phyloP scores from a whole-genome alignment of 2,113 vertebrate species.

The Serinus canaria region DNA sequence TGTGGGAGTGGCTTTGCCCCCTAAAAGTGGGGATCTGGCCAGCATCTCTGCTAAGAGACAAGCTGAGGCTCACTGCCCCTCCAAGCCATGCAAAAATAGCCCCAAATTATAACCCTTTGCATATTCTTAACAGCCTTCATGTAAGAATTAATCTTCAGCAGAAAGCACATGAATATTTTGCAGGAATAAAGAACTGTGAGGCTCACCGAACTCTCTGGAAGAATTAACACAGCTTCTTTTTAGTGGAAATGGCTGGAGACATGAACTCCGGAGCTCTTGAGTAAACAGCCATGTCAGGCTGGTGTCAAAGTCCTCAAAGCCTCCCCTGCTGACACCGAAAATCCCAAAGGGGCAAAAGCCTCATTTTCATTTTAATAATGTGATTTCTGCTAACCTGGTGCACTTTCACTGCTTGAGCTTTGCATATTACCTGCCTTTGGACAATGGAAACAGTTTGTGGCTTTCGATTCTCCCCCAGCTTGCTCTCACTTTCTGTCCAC shows the following conservation, averaged over 20 bases:
- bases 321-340: fast-evolving
- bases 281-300: fast-evolving
- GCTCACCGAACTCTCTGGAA: fast-evolving
- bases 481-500: background rate
- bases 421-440: background rate
- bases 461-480: slow-evolving; percentile 51
- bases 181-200: background rate
- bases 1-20: background rate
- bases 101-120: background rate
- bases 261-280: background rate
- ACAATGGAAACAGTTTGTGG: slow-evolving; percentile 20
- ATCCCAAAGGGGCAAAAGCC: background rate
- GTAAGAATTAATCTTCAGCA: background rate
- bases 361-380: background rate
- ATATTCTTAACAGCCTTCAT: background rate
- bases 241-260: background rate
- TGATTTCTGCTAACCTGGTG: background rate
- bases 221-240: background rate
- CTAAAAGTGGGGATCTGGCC: background rate
- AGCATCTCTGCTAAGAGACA: background rate
- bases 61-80: background rate
- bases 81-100: background rate
- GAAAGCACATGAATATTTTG: background rate
- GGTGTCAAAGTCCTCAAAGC: background rate
- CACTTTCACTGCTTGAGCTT: background rate